Evolutionary conservation across 2,888 invertebrate species (phyloP), one percentile per base, ranked within the genome.

Genomic region (Drosophila atripex): DNA sequence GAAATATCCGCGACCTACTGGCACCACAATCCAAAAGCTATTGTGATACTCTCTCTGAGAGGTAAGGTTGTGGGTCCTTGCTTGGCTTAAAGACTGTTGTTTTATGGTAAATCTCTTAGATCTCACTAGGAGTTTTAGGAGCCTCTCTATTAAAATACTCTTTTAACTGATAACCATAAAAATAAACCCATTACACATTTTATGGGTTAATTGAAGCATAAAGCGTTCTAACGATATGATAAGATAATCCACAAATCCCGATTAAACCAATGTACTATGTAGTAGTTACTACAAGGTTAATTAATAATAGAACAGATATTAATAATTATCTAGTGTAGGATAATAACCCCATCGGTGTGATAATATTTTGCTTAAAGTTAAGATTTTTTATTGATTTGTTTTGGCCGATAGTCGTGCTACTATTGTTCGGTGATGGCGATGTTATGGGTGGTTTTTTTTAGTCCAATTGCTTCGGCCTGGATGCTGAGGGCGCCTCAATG

Each of bases 381-480:
- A 21, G 57, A 21, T 66, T 65, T 76, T 79, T 84, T 83, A 84
- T 84, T 83, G 82, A 82, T 82, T 84, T 83, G 82, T 83, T 83
- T 82, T 80, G 83, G 78, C 75, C 61, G 39, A 54, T 60, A 21
- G 32, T 23, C 43, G 32, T 60, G 55, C 18, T 18, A 18, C 18
- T 18, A 18, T 18, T 18, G 18, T 18, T n/a, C n/a, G n/a, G n/a
- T n/a, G n/a, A n/a, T n/a, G n/a, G n/a, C n/a, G n/a, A n/a, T n/a
- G n/a, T n/a, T n/a, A n/a, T n/a, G n/a, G n/a, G 55, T 59, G 43
- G 32, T 43, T 58, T 58, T 49, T 41, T 58, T 30, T 35, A 46
- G 76, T 68, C 75, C 76, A 80, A 79, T 78, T 80, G 79, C 30
- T 71, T 52, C 18, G 60, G 61, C 12, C 53, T 46, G 73, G 60